Evolutionary conservation across 2,113 vertebrate species (phyloP), one percentile per base, ranked within the genome.

Genomic region (Tetrao urogallus): DNA sequence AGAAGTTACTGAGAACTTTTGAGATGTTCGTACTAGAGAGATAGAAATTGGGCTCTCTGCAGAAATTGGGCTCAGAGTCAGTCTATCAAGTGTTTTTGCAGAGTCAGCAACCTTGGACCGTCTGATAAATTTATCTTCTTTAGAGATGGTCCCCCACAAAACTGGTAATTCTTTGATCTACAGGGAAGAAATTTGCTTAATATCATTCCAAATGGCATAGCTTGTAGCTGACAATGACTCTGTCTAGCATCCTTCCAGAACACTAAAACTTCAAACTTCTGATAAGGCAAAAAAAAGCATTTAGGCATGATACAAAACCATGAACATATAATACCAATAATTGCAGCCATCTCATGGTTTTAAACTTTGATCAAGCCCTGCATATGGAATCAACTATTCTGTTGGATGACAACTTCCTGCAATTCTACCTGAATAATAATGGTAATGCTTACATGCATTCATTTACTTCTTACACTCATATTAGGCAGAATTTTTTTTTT

Each of bases 171-270:
- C 22, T 5, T 69, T 56, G 64, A 88, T 30, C 45, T 67, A 28
- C 0, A 0, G 58, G 61, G 25, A 42, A 25, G 21, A 38, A 36
- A 24, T 24, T 18, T 52, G 75, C 38, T 27, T 69, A 6, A 4
- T 42, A 40, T 10, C 57, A 13, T 50, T 85, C 54, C 64, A 48
- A 7, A 38, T 14, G 14, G 30, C 25, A 54, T 14, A 42, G 27
- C 25, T 84, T 20, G 10, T 25, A 60, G 38, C 22, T 58, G 19
- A 80, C 67, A 16, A 79, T 18, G 76, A 88, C 36, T 50, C 2
- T 0, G 58, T 69, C 28, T 28, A 38, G 2, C 4, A 32, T 13
- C 42, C 54, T 40, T 64, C 32, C 70, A 70, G 32, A 50, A 47
- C 6, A 21, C 2, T 54, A 58, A 69, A 57, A 66, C 20, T 50